Conservation (phyloP, 2,797 vertebrate genomes). For the Coilia nasus region DNA sequence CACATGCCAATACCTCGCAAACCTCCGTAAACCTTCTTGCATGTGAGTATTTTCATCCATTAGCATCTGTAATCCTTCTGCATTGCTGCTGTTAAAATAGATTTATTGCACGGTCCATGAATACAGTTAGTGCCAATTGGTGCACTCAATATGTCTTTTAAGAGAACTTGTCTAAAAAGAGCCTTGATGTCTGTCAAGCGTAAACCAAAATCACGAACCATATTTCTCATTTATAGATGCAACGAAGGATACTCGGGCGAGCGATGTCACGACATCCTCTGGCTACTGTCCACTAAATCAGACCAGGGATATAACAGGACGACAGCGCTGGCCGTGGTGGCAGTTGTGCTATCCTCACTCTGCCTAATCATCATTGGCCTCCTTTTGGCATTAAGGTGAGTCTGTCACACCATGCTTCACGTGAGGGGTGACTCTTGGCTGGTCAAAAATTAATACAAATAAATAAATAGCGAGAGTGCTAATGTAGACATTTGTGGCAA, state of each 20-base stretch:
- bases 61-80: not conserved
- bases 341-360: constrained; percentile 90
- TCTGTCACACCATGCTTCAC: not conserved
- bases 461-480: not conserved
- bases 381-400: constrained; percentile 90
- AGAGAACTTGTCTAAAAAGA: too few relatives aligned
- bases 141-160: not conserved
- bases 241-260: not conserved
- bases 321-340: constrained; percentile 89
- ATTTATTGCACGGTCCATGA: not conserved
- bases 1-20: constrained; percentile 85
- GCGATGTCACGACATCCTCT: constrained; percentile 8
- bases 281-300: constrained; percentile 70
- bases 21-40: constrained; percentile 82
- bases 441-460: not conserved
- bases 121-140: not conserved
- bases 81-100: not conserved
- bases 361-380: constrained; percentile 91
- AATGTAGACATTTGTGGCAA: not conserved
- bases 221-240: not conserved
- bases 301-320: constrained; percentile 84
- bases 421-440: not conserved
- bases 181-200: not conserved
- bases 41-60: constrained; percentile 79
- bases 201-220: not conserved